These are phyloP conservation scores for Pangasius djambal DNA, from an alignment of 2,797 vertebrate genomes.

Conservation along the genomic window DNA sequence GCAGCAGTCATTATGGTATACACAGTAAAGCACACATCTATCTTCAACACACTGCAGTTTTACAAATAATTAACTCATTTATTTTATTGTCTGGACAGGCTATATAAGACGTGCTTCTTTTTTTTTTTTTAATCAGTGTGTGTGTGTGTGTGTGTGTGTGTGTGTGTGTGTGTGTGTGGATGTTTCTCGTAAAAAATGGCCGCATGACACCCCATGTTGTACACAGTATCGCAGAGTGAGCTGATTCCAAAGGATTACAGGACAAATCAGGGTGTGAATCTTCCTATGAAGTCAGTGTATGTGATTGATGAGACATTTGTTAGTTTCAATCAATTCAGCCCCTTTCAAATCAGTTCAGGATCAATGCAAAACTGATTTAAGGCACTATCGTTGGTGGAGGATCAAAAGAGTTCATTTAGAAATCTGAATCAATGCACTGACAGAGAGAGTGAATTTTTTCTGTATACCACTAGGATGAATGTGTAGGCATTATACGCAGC, in stretches of 20 bases:
- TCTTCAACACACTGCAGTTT: too few relatives aligned
- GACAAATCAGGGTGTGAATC: slow-evolving; percentile 6
- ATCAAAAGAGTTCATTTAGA: slow-evolving; percentile 21
- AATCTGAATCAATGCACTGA: slow-evolving; percentile 19
- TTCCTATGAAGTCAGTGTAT: background rate
- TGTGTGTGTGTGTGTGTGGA: background rate
- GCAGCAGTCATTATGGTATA: background rate
- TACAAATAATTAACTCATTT: background rate
- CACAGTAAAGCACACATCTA: background rate
- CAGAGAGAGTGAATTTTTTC: slow-evolving; percentile 11
- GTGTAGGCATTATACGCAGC: slow-evolving; percentile 5
- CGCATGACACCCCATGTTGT: background rate
- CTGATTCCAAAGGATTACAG: background rate
- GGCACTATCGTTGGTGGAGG: background rate
- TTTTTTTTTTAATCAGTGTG: background rate
- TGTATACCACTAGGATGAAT: slow-evolving; percentile 3
- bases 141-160: background rate
- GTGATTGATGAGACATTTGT: background rate
- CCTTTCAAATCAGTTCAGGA: slow-evolving; percentile 16
- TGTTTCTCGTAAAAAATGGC: background rate
- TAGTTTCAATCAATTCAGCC: slow-evolving; percentile 10
- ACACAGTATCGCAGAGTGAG: background rate
- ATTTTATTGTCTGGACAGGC: background rate
- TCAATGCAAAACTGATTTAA: slow-evolving; percentile 11
- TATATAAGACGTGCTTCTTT: background rate